Conservation (phyloP, 2,888 invertebrate species). For the Drosophila vallismaia region DNA sequence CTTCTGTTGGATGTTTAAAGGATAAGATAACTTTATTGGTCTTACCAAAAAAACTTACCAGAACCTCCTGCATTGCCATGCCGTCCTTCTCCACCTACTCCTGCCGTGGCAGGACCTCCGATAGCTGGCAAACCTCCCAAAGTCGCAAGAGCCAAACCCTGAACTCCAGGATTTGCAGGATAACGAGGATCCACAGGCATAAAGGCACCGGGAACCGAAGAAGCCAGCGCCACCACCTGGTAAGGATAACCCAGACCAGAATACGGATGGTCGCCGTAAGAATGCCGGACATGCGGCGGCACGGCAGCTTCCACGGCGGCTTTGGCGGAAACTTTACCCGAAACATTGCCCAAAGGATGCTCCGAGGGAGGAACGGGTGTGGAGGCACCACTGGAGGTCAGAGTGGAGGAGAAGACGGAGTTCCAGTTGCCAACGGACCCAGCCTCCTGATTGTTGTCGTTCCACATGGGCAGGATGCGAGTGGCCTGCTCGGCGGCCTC, state of each 20-base stretch:
- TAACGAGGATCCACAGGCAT: not conserved
- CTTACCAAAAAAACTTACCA: not conserved
- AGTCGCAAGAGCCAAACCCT: not conserved
- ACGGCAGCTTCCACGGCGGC: not conserved
- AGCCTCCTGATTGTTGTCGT: conserved; percentile 1
- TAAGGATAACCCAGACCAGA: conserved; percentile 7
- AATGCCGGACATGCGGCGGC: not conserved
- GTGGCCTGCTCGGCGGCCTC: conserved; percentile 46
- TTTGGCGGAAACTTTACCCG: not conserved
- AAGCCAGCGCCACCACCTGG: conserved; percentile 18
- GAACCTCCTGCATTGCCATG: not conserved
- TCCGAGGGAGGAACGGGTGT: not conserved
- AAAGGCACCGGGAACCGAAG: not conserved
- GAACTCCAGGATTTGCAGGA: not conserved
- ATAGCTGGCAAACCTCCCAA: not conserved
- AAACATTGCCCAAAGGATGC: not conserved
- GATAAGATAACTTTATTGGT: not conserved
- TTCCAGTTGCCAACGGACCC: not conserved
- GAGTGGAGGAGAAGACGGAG: not conserved
- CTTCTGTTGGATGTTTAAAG: not conserved
- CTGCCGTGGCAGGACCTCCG: not conserved
- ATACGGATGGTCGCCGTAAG: not conserved
- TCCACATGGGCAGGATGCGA: conserved; percentile 51
- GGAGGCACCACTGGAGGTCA: not conserved
- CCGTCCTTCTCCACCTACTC: too few relatives aligned